These are phyloP conservation scores for Globodera rostochiensis DNA, from an alignment of 1,140 invertebrate species.

Conservation along the genomic window DNA sequence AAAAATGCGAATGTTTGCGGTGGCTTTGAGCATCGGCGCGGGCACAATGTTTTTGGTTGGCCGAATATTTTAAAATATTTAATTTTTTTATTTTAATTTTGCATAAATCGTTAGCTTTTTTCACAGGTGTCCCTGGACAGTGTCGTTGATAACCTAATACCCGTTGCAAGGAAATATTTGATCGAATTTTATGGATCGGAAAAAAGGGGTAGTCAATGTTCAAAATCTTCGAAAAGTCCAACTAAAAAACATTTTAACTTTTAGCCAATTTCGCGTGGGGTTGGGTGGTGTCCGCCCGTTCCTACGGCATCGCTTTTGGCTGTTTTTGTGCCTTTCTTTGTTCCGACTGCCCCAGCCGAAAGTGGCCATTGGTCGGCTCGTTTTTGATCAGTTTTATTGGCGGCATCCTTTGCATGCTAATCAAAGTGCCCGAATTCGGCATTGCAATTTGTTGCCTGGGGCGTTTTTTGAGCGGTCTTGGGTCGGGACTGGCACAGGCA, in stretches of 20 bases:
- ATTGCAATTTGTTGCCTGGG: constrained; percentile 39
- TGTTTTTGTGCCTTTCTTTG: constrained; percentile 44
- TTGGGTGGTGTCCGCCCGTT: constrained; percentile 53
- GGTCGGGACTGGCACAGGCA: constrained; percentile 47
- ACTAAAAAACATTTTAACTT: background rate
- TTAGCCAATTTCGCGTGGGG: constrained; percentile 51
- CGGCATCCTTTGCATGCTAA: constrained; percentile 38
- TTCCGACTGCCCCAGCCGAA: constrained; percentile 37
- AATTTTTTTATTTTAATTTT: constrained; percentile 1
- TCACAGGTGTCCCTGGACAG: constrained; percentile 46
- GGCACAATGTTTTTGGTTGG: constrained; percentile 46
- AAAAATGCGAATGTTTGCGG: constrained; percentile 36
- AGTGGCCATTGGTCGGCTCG: constrained; percentile 40
- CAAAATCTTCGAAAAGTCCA: background rate
- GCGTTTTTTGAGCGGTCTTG: constrained; percentile 46
- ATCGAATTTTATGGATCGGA: constrained; percentile 42
- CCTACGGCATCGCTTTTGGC: constrained; percentile 48
- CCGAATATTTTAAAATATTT: constrained; percentile 28
- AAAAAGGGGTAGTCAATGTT: constrained; percentile 8
- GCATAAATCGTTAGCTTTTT: constrained; percentile 17
- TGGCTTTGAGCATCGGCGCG: constrained; percentile 52
- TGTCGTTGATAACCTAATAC: constrained; percentile 52
- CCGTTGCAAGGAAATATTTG: constrained; percentile 39
- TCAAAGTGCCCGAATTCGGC: constrained; percentile 25
- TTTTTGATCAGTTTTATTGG: constrained; percentile 49